These are phyloP conservation scores for Teleogryllus occipitalis DNA, from an alignment of 1,140 invertebrate genomes.

Conservation along the genomic window DNA sequence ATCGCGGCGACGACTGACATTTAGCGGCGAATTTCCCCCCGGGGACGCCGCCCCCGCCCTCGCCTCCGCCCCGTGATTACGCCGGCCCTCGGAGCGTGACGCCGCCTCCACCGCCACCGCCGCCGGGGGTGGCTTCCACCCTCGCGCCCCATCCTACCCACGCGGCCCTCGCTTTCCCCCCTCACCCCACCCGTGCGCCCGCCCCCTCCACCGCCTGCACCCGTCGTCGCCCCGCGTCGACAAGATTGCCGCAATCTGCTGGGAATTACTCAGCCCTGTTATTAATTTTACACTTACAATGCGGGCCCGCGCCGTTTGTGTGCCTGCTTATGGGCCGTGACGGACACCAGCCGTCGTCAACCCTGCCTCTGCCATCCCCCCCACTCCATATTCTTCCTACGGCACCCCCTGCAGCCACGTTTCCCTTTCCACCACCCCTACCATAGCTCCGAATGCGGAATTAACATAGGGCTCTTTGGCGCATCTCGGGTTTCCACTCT, in stretches of 20 bases:
- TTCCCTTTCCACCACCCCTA: too few relatives aligned
- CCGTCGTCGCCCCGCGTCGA: too few relatives aligned
- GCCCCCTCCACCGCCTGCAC: too few relatives aligned
- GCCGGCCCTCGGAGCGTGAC: slow-evolving; percentile 3
- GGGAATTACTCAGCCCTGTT: background rate
- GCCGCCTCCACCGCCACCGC: background rate
- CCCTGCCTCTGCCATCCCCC: background rate
- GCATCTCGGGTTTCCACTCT: background rate
- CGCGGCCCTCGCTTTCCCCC: too few relatives aligned
- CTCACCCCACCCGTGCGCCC: too few relatives aligned
- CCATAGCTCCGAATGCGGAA: background rate
- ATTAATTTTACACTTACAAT: slow-evolving; percentile 6
- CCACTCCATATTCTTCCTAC: background rate
- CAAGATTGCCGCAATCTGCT: background rate
- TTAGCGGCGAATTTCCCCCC: slow-evolving; percentile 9
- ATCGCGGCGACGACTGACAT: background rate
- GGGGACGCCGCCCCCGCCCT: background rate
- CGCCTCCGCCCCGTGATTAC: background rate
- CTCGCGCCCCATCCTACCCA: too few relatives aligned
- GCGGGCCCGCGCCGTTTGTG: background rate
- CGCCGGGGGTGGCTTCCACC: too few relatives aligned
- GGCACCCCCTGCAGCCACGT: background rate
- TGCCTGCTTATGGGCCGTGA: background rate
- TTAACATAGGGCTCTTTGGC: background rate
- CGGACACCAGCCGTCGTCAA: background rate